Conservation (phyloP, 2,113 vertebrate species). For the Dolichallabes microphthalmus region DNA sequence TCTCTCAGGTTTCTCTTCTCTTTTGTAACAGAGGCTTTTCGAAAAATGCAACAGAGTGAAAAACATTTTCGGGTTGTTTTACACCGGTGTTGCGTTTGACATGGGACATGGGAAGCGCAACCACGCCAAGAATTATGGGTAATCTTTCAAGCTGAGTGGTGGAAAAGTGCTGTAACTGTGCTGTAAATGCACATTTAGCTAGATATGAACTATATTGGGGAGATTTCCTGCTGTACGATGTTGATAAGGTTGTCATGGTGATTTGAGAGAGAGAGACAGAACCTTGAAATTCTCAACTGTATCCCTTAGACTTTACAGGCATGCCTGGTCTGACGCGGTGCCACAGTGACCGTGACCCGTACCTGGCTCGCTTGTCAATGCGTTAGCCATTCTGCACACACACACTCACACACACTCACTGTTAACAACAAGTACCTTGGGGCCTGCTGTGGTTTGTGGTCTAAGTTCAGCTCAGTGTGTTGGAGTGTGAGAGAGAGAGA, state of each 20-base stretch:
- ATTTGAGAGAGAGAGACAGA: neutral
- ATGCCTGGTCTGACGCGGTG: constrained; percentile 4
- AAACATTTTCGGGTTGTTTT: neutral
- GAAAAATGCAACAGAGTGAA: no score
- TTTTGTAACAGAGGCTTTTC: neutral
- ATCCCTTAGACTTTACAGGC: constrained; percentile 37
- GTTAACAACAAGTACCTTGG: constrained; percentile 28
- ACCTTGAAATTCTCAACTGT: neutral
- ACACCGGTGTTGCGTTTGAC: neutral
- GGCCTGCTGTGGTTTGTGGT: constrained; percentile 48
- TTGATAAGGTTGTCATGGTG: constrained; percentile 4
- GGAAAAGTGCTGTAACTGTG: neutral
- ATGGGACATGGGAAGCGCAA: neutral
- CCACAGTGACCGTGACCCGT: constrained; percentile 49
- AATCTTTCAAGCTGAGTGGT: neutral
- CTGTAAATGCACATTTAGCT: neutral
- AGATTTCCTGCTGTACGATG: neutral
- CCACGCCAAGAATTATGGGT: neutral
- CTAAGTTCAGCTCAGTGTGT: neutral
- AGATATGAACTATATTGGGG: neutral
- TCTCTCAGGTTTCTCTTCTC: neutral
- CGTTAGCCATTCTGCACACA: constrained; percentile 9
- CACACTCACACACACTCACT: constrained; percentile 34
- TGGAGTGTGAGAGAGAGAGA: constrained; percentile 6
- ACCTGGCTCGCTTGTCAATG: constrained; percentile 27